These are phyloP conservation scores for Holothuria glaberrima DNA, from an alignment of 35 echinoderm and acorn worm species.

Conservation along the genomic window DNA sequence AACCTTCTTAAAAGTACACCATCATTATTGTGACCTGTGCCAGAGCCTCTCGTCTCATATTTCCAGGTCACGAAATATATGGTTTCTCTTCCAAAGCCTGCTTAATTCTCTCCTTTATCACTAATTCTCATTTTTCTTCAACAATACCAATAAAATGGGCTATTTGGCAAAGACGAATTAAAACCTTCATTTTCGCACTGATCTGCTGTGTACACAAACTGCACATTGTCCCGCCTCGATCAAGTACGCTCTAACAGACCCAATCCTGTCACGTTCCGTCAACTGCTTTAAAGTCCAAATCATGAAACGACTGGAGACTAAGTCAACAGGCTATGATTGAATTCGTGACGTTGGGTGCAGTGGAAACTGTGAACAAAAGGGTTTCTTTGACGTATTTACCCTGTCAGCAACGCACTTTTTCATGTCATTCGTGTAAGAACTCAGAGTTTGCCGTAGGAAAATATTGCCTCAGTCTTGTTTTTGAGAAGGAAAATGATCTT, in stretches of 20 bases:
- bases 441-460: no score
- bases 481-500: no score
- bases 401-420: conserved; percentile 39
- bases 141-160: conserved; percentile 51
- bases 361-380: conserved; percentile 44
- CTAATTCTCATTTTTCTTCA: conserved; percentile 24
- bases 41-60: conserved; percentile 18
- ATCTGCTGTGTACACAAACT: conserved; percentile 50
- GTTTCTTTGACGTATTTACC: conserved; percentile 21
- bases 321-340: conserved; percentile 44
- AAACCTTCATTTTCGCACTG: conserved; percentile 29
- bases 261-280: conserved; percentile 45
- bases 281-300: conserved; percentile 1
- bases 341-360: conserved; percentile 21
- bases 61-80: conserved; percentile 48
- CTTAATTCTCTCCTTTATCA: conserved; percentile 27
- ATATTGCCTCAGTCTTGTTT: no score
- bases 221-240: conserved; percentile 22
- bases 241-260: background rate
- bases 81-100: conserved; percentile 31
- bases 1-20: conserved; percentile 47
- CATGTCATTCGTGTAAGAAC: background rate
- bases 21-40: background rate
- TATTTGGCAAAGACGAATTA: conserved; percentile 51
- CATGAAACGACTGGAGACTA: conserved; percentile 40